Base-by-base conservation (phyloP, 1,140 invertebrate species). In the Bombus superbus region DNA sequence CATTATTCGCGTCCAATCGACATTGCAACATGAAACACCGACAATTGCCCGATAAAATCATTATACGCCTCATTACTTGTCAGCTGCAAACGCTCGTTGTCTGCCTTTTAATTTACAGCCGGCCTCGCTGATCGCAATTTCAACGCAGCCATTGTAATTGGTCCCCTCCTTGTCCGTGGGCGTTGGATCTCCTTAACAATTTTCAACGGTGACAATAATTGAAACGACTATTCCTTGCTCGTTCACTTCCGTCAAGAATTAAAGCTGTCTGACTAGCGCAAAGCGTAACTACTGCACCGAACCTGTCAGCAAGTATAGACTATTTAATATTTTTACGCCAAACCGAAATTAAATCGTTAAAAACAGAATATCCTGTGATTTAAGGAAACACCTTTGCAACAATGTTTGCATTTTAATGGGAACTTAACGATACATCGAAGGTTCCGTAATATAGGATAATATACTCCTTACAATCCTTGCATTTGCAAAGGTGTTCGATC, bases 11-110 rank as follows among this genome's bases (percentile, higher is more conserved):
- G 89, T 91, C 92, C 92, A 92, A 93, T 93, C 92, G 92, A 88
- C 88, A 91, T 91, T 88, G 90, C 88, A 91, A 92, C 88, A 86
- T 87, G 91, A 92, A 93, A 93, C 91, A 89, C 79, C 92, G 86
- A 86, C 92, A 93, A 92, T 92, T 88, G 90, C 83, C 89, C 92
- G 91, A 93, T 94, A 93, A 93, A 94, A 93, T 92, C 93, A 92
- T 93, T 93, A 94, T 93, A 92, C 90, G 92, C 89, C 92, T 94
- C 92, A 94, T 93, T 94, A 93, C 90, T 92, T 91, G 92, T 93
- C 92, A 92, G 90, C 83, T 91, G 85, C 91, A 93, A 88, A 89
- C 87, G 90, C 87, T 90, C 92, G 86, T 90, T 91, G 84, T 89
- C 87, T 86, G 85, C 84, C 89, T 93, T 93, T 93, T 92, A 91